Conservation (phyloP, 2,797 vertebrate species). For the Podargus strigoides region DNA sequence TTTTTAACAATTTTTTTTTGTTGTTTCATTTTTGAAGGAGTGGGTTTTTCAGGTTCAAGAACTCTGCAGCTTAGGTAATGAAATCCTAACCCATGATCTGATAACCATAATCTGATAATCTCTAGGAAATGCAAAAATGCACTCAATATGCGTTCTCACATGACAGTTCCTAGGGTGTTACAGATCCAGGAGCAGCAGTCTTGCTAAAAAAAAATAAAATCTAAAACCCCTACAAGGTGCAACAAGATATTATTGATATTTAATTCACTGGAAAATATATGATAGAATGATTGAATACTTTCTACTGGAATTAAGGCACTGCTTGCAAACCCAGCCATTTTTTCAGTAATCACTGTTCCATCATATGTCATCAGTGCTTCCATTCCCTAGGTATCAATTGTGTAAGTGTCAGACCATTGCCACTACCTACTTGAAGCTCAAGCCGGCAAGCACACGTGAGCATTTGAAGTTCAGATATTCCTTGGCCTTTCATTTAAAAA, state of each 20-base stretch:
- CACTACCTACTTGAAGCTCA: background rate
- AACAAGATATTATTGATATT: background rate
- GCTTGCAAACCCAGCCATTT: background rate
- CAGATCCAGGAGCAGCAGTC: background rate
- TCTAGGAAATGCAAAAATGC: conserved; percentile 28
- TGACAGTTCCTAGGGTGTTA: background rate
- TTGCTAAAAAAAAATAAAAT: background rate
- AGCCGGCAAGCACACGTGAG: background rate
- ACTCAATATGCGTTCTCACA: background rate
- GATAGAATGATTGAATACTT: background rate
- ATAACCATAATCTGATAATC: conserved; percentile 15
- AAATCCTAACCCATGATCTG: conserved; percentile 1
- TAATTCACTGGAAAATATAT: conserved; percentile 25
- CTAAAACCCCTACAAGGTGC: background rate
- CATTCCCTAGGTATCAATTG: background rate
- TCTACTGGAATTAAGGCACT: background rate
- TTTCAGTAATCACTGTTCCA: background rate
- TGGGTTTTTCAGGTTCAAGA: background rate
- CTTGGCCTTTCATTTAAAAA: background rate
- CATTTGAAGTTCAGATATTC: background rate
- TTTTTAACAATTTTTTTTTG: background rate
- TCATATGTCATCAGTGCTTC: rapidly evolving
- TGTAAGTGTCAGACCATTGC: background rate
- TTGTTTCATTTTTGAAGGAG: background rate
- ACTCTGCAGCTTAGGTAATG: background rate